Percentiles rank a stretch among this genome's conserved stretches.
phyloP scores from a whole-genome alignment of 2,113 vertebrate genomes.

The Lophura nycthemera region DNA sequence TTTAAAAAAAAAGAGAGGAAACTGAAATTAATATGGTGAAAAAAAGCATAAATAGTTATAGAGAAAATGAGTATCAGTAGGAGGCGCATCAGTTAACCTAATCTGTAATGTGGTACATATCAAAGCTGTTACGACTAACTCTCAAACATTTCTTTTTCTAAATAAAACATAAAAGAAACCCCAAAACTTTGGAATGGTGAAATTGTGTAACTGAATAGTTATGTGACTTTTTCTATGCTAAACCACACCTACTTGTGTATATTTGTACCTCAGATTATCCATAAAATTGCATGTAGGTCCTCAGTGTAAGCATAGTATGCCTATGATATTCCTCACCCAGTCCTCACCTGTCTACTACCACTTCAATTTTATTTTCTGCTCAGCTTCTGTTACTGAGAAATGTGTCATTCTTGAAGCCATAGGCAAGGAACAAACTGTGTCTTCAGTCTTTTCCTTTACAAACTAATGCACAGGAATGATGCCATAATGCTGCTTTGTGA shows the following conservation, averaged over 20 bases:
- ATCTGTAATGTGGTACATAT: accelerated
- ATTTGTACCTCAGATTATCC: neutral
- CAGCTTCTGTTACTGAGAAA: neutral
- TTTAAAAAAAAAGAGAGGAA: neutral
- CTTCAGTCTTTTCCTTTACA: slow-evolving; percentile 15
- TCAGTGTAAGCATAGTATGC: neutral
- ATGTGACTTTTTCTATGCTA: neutral
- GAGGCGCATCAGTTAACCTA: neutral
- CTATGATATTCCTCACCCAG: neutral
- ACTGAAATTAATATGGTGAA: neutral
- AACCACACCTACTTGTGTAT: neutral
- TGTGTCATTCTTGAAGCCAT: slow-evolving; percentile 20
- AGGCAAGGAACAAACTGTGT: slow-evolving; percentile 20
- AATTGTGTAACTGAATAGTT: neutral
- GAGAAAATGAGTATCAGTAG: neutral
- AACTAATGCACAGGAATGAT: slow-evolving; percentile 53
- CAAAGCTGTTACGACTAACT: neutral
- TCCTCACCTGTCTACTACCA: neutral
- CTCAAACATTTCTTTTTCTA: neutral
- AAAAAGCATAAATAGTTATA: neutral
- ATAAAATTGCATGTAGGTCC: neutral
- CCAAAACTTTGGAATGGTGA: neutral
- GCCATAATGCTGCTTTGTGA: slow-evolving; percentile 54
- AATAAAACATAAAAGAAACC: neutral
- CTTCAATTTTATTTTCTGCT: slow-evolving; percentile 52